Conservation (phyloP, 1,140 invertebrate genomes). For the Drosophila lowei region DNA sequence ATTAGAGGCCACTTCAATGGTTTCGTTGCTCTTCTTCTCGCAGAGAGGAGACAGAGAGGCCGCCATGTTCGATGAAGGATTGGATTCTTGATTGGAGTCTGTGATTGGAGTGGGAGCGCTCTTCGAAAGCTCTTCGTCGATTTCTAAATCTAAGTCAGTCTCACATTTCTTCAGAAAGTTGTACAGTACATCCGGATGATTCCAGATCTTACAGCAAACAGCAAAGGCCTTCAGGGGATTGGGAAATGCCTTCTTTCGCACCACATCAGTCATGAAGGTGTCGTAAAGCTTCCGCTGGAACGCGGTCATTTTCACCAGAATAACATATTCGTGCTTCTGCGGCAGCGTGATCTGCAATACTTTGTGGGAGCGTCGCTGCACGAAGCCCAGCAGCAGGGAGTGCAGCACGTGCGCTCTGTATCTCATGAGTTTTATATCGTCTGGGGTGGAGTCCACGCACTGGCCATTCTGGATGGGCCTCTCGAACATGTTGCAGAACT, state of each 20-base stretch:
- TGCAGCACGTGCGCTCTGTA: conserved; percentile 95
- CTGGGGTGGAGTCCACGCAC: conserved; percentile 95
- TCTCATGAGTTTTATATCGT: conserved; percentile 94
- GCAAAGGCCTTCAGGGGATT: conserved; percentile 99
- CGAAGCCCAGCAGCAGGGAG: conserved; percentile 94
- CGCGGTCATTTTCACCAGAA: conserved; percentile 93
- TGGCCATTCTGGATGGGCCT: conserved; percentile 97
- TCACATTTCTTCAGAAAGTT: conserved; percentile 94
- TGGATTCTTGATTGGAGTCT: conserved; percentile 25
- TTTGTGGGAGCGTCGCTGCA: conserved; percentile 94
- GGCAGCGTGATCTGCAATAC: conserved; percentile 94
- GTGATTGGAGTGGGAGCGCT: conserved; percentile 22
- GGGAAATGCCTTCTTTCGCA: conserved; percentile 92
- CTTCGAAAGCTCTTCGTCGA: conserved; percentile 84
- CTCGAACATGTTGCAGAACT: conserved; percentile 98
- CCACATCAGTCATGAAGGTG: conserved; percentile 95
- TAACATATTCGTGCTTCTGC: conserved; percentile 95
- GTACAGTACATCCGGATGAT: conserved; percentile 98
- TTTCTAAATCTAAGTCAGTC: conserved; percentile 95
- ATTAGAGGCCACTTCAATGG: conserved; percentile 6
- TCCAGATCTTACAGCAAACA: conserved; percentile 99
- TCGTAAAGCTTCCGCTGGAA: conserved; percentile 95
- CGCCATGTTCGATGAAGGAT: conserved; percentile 19
- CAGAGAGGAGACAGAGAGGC: conserved; percentile 10
- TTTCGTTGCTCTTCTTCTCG: conserved; percentile 19